Percentiles rank a stretch among this genome's conserved stretches.
Evolutionary conservation across 2,888 invertebrate species (phyloP).

Genomic region (Gisinianus flammeolus): DNA sequence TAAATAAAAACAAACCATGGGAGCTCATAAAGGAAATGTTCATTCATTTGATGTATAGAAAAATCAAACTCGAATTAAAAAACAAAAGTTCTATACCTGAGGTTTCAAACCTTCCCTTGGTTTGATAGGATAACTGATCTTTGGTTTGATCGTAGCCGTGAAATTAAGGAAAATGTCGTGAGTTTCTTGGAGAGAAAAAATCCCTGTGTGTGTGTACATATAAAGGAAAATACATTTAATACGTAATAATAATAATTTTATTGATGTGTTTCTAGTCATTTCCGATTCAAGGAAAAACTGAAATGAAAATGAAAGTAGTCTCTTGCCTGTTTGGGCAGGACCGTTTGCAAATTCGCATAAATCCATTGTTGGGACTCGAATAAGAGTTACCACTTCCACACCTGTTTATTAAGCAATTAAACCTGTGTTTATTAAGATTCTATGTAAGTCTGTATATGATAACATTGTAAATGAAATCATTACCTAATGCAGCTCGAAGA

Average conservation of each 20-base stretch:
- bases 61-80: not conserved
- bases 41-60: not conserved
- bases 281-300: too few relatives aligned
- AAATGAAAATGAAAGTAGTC: too few relatives aligned
- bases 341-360: constrained; percentile 94
- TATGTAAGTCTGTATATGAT: too few relatives aligned
- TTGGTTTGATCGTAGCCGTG: constrained; percentile 86
- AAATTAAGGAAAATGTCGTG: constrained; percentile 95
- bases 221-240: too few relatives aligned
- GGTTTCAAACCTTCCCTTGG: constrained; percentile 86
- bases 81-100: constrained; percentile 67
- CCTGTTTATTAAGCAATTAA: too few relatives aligned
- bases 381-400: constrained; percentile 68
- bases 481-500: constrained; percentile 74
- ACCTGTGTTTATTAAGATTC: too few relatives aligned
- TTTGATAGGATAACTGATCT: constrained; percentile 80
- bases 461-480: not conserved
- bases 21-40: not conserved
- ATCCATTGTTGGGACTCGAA: constrained; percentile 93
- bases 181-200: constrained; percentile 89
- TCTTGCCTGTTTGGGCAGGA: constrained; percentile 82
- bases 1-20: too few relatives aligned
- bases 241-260: too few relatives aligned
- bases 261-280: too few relatives aligned
- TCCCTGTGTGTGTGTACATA: too few relatives aligned